Evolutionary conservation across 1,140 invertebrate species (phyloP).

Genomic region (Triops longicaudatus): DNA sequence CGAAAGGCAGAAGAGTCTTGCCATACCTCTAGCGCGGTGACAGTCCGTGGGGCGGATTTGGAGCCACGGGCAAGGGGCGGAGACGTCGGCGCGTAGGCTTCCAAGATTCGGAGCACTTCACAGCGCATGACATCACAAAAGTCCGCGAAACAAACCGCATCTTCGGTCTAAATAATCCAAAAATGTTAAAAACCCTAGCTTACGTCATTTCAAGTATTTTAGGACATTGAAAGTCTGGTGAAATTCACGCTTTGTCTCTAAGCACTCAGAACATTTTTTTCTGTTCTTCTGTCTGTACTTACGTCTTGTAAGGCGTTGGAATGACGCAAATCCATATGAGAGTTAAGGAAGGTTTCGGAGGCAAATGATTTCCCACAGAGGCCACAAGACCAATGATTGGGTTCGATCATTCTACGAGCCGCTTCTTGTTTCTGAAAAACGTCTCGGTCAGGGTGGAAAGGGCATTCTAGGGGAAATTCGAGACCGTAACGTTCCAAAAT

Average conservation of each 20-base stretch:
- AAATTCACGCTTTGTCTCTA: too few species aligned
- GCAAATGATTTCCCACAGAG: constrained; percentile 88
- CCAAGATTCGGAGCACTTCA: constrained; percentile 54
- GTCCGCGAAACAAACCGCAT: constrained; percentile 81
- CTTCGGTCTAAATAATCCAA: constrained; percentile 57
- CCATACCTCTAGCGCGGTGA: constrained; percentile 54
- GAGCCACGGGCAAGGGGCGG: constrained; percentile 41
- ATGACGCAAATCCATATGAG: constrained; percentile 84
- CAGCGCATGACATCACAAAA: constrained; percentile 93
- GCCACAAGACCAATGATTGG: constrained; percentile 81
- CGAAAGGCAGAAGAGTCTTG: constrained; percentile 4
- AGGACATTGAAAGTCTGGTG: too few species aligned
- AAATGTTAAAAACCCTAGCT: not conserved
- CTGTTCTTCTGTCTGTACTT: constrained; percentile 30
- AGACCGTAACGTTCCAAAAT: constrained; percentile 75
- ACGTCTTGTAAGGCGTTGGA: constrained; percentile 75
- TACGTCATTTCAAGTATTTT: too few species aligned
- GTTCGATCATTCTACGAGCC: constrained; percentile 66
- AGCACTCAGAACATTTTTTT: not conserved
- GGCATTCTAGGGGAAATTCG: constrained; percentile 73
- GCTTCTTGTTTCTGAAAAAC: constrained; percentile 75
- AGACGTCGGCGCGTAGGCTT: constrained; percentile 28
- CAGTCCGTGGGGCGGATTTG: constrained; percentile 48
- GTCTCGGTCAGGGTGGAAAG: constrained; percentile 76
- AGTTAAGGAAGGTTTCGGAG: constrained; percentile 75